Conservation (phyloP, 1,140 invertebrate genomes). For the Eubasilissa regina region DNA sequence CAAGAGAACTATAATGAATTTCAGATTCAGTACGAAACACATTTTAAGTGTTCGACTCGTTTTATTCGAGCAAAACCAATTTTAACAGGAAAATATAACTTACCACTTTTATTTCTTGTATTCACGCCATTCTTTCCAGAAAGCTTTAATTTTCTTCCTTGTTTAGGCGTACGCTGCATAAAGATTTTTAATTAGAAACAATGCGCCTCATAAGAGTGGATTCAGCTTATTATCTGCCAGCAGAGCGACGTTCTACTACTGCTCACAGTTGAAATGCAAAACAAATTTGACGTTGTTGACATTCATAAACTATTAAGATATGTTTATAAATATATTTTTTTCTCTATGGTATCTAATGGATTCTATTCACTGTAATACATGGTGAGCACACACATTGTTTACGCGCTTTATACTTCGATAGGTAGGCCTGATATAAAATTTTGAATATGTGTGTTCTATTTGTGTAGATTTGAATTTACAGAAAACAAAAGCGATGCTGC, state of each 20-base stretch:
- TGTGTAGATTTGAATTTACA: too few relatives aligned
- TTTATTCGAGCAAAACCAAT: too few relatives aligned
- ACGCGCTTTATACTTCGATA: too few relatives aligned
- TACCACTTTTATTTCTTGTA: conserved; percentile 31
- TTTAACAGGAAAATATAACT: not conserved
- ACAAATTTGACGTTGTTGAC: conserved; percentile 39
- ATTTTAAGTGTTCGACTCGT: too few relatives aligned
- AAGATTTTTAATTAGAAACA: not conserved
- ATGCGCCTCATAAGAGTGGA: not conserved
- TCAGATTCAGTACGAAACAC: too few relatives aligned
- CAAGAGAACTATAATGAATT: too few relatives aligned
- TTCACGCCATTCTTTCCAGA: conserved; percentile 44
- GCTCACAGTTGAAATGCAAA: not conserved
- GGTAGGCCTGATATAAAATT: too few relatives aligned
- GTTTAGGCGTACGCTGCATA: conserved; percentile 49
- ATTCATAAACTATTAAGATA: conserved; percentile 24
- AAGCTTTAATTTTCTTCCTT: conserved; percentile 42
- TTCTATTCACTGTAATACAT: too few relatives aligned
- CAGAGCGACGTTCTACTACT: not conserved
- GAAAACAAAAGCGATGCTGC: too few relatives aligned
- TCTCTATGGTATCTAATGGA: too few relatives aligned
- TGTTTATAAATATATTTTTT: not conserved
- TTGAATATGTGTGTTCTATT: too few relatives aligned
- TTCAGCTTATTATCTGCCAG: not conserved
- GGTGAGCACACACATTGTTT: too few relatives aligned